Base-by-base conservation (phyloP, 2,113 vertebrate species). In the Pangasianodon hypophthalmus region DNA sequence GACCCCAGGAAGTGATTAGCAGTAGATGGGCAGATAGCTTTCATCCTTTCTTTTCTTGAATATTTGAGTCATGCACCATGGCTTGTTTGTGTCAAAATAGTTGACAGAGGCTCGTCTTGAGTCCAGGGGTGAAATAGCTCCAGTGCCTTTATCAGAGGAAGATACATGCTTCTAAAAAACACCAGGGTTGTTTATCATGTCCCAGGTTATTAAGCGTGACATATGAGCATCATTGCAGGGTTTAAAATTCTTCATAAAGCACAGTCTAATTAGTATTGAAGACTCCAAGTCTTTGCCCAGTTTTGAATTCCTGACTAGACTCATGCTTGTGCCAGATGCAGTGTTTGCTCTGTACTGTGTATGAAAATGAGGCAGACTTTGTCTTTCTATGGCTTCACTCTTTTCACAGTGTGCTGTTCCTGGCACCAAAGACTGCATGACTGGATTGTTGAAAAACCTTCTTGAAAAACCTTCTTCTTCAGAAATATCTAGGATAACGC, bases 1-100 rank as follows among this genome's bases (percentile, higher is more conserved):
- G 79, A 54, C 32, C 54, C 13, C 79, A 81, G 80, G 80, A 82
- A 56, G 50, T 82, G 50, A 56, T 82, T 56, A 56, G 50, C 50
- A 18, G n/a, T 52, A 64, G 77, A 87, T 58, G 64, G 24, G 6
- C 69, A 19, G 69, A 88, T 69, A 64, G 16, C 60, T 67, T 50
- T 83, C 32, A 54, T 37, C 37, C 79, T 88, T 67, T 83, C 21
- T 24, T 37, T 71, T 26, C 37, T 85, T 62, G 13, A 64, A 79
- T 67, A 86, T 89, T 86, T 84, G 14, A 52, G 84, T 86, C 88
- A 69, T 86, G 84, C 88, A 44, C 44, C 46, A 58, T 32, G 41
- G 44, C 88, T 62, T 62, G 88, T 89, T 79, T 69, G 64, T 85
- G 73, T 85, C 54, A 80, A 67, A 80, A n/a, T 44, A 77, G 41